A percentile compares a stretch with the other conserved stretches of the same genome.
phyloP scores from a whole-genome alignment of 2,888 invertebrate genomes.

The Lepeophtheirus nordmannii region DNA sequence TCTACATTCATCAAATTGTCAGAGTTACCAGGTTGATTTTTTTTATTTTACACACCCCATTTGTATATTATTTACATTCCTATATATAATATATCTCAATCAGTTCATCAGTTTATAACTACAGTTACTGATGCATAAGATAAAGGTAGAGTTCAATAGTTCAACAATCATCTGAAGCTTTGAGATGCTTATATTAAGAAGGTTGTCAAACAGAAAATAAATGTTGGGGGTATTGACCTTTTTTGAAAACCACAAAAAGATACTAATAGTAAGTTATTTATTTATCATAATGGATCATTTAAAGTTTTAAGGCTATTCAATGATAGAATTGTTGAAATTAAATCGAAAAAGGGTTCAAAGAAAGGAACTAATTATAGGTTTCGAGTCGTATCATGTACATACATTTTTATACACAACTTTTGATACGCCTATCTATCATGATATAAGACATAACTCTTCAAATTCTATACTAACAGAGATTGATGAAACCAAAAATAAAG shows the following conservation, averaged over 20 bases:
- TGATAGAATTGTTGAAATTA: background rate
- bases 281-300: constrained; percentile 3
- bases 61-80: background rate
- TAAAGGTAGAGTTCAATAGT: background rate
- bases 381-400: background rate
- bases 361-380: background rate
- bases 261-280: background rate
- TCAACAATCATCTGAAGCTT: background rate
- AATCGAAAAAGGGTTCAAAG: background rate
- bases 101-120: background rate
- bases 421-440: too few species aligned
- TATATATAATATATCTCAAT: background rate
- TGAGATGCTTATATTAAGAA: background rate
- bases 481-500: too few species aligned
- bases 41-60: too few species aligned
- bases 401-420: background rate
- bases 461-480: too few species aligned
- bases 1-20: too few species aligned
- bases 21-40: too few species aligned
- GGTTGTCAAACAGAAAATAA: background rate
- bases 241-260: background rate
- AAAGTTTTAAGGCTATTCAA: constrained; percentile 6
- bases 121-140: background rate
- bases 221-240: background rate
- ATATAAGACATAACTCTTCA: too few species aligned